Evolutionary conservation across 2,888 invertebrate genomes (phyloP), one percentile per base, ranked within the genome.

Genomic region (Geotrupes spiniger): DNA sequence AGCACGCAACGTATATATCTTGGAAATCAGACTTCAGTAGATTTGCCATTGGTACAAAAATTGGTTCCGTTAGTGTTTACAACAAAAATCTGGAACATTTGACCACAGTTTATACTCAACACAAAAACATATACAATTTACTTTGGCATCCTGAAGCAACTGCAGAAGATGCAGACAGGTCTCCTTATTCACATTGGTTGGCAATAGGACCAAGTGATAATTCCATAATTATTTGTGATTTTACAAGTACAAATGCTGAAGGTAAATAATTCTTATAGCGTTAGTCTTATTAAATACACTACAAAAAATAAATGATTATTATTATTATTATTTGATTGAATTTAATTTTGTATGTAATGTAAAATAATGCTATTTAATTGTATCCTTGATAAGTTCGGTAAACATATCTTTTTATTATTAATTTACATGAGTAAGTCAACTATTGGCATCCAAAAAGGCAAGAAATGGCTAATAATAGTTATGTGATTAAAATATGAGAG

Each of bases 61-160:
- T 77, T 61, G 89, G 89, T 69, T 83, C 74, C 36, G 74, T 80
- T 12, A 69, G 73, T 0, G 51, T 65, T 8, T 64, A 62, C 17
- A 50, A 58, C 6, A 46, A 49, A 2, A 52, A 64, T 41, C 53
- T 69, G 26, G 52, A 59, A 29, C 50, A 61, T 2, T 9, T 63
- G 25, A 54, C 52, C 50, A 72, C 74, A 2, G 68, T 81, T 2
- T 76, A 76, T 47, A 65, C 76, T 2, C 75, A 73, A 63, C 80
- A 81, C 40, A 86, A 85, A 73, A 69, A 79, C 46, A 76, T 90
- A 16, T 81, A 85, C 62, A 75, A 77, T 44, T 65, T 87, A 1
- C 75, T 74, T 3, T 91, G 89, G 89, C 89, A 91, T 71, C 88
- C 89, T 0, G 73, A 77, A 40, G 80, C 81, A 53, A 83, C 82